A percentile compares a stretch with the other conserved stretches of the same genome.
phyloP scores from a whole-genome alignment of 2,888 invertebrate genomes.

The Lasioglossum oenotherae region DNA sequence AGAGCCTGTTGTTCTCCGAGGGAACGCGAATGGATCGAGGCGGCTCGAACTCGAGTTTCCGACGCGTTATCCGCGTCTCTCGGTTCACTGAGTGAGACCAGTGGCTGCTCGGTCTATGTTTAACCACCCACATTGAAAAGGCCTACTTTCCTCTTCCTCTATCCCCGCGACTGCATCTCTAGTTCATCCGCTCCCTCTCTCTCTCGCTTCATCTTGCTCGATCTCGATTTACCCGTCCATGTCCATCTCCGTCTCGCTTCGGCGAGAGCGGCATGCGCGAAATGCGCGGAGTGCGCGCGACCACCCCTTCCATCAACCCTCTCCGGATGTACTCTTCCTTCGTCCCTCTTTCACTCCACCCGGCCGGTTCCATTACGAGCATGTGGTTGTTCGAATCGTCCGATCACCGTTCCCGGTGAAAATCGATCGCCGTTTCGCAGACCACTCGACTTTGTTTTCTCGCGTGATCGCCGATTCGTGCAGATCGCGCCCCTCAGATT shows the following conservation, averaged over 20 bases:
- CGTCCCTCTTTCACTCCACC: not conserved
- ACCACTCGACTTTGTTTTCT: not conserved
- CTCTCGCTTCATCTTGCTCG: not conserved
- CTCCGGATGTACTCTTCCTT: not conserved
- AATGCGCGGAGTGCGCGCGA: constrained; percentile 62
- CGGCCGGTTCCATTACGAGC: not conserved
- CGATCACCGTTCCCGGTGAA: not conserved
- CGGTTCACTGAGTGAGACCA: constrained; percentile 34
- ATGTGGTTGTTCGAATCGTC: not conserved
- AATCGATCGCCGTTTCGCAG: not conserved
- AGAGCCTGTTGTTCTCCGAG: not conserved
- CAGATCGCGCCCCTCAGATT: not conserved
- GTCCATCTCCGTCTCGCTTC: constrained; percentile 20
- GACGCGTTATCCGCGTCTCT: constrained; percentile 49
- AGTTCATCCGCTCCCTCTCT: not conserved
- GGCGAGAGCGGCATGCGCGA: constrained; percentile 62
- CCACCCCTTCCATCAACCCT: constrained; percentile 26
- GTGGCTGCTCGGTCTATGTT: constrained; percentile 28
- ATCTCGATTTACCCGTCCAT: not conserved
- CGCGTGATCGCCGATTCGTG: not conserved
- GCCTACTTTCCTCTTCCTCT: constrained; percentile 9
- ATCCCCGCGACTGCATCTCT: not conserved
- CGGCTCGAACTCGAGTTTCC: constrained; percentile 6
- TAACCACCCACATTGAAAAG: constrained; percentile 40
- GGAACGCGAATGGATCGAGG: not conserved